Evolutionary conservation across 2,888 invertebrate genomes (phyloP).

Genomic region (Zhuqinia jingwanae): DNA sequence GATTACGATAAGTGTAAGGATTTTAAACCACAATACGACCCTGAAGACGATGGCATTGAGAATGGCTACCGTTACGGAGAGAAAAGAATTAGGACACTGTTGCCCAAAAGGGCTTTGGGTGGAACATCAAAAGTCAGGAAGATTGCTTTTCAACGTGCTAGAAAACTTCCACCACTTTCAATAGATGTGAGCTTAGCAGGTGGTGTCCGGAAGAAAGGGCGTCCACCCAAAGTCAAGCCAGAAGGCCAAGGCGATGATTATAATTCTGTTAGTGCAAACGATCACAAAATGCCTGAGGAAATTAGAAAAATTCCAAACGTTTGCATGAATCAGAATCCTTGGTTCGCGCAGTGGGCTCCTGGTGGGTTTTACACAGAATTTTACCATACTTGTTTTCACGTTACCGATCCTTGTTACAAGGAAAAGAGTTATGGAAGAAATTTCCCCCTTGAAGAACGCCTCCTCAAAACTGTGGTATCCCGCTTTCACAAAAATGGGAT

Average conservation of each 20-base stretch:
- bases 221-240: constrained; percentile 12
- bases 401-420: not conserved
- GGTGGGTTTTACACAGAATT: not conserved
- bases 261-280: not conserved
- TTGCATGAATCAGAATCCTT: not conserved
- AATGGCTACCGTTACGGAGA: constrained; percentile 67
- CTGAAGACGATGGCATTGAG: constrained; percentile 75
- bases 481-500: no score
- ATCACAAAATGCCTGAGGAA: not conserved
- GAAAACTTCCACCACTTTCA: no score
- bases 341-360: not conserved
- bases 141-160: not conserved
- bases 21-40: constrained; percentile 59
- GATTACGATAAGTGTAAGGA: constrained; percentile 74
- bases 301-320: constrained; percentile 3
- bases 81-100: not conserved
- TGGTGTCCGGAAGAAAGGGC: constrained; percentile 16
- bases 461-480: not conserved
- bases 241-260: not conserved
- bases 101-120: not conserved
- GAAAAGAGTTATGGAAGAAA: not conserved
- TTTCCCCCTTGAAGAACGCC: not conserved
- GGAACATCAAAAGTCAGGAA: not conserved
- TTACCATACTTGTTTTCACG: not conserved
- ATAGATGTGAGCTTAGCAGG: no score